Base-by-base conservation (phyloP, 1,140 invertebrate species). In the Drosophila bifasciata region DNA sequence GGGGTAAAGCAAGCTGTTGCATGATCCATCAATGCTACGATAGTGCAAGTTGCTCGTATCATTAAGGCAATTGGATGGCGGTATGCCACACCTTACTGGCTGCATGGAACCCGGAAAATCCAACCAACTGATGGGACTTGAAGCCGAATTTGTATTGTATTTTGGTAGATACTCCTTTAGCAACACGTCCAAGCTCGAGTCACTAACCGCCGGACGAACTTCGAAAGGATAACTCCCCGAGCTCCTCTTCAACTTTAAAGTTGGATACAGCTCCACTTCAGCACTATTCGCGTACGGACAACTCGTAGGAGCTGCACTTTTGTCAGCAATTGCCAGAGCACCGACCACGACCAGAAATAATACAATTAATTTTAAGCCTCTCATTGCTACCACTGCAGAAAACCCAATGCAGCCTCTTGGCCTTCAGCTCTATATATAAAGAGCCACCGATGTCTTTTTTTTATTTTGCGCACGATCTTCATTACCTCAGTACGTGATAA, bases 21-120 rank as follows among this genome's bases (percentile, higher is more conserved):
- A 98, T 0, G 96, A 94, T 0, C 97, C 97, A 91, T 98, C 97
- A 44, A 95, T 93, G 9, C 94, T 94, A n/a, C 97, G 93, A 88
- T 97, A 97, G 55, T 93, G 93, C 2, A 92, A 92, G 23, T 93
- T 90, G 2, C 72, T 77, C 39, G 94, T 94, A 36, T 89, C 55
- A 51, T 83, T 91, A 7, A 76, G 25, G 19, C 90, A 91, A 36
- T 76, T 79, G 0, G 49, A 19, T 0, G 85, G 90, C 16, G 89
- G 66, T 5, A 80, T 25, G 3, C 86, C 74, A 36, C 89, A 91
- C 19, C 53, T 69, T 1, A 88, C 21, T 1, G 67, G 53, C 3
- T 64, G 55, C 9, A 32, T 7, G 0, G 39, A 15, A 7, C 16
- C 39, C 8, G 21, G 6, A 5, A 62, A 11, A 1, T 51, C 50